These are phyloP conservation scores for Nothobranchius furzeri DNA, from an alignment of 2,113 vertebrate species.

Conservation along the genomic window DNA sequence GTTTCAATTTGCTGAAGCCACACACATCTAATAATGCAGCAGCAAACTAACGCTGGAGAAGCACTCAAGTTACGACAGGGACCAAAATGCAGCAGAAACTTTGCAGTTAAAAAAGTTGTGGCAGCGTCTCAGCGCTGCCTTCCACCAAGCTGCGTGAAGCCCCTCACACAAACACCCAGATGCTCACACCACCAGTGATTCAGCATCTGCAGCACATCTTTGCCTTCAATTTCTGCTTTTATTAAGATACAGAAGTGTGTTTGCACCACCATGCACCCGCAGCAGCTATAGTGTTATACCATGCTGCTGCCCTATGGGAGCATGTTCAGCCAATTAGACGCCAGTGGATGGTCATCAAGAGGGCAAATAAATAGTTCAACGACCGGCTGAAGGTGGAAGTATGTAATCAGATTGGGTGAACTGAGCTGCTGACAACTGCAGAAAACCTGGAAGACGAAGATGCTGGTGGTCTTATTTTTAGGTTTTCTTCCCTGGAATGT, in stretches of 20 bases:
- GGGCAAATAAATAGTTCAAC: constrained; percentile 42
- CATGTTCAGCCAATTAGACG: constrained; percentile 40
- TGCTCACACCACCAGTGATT: not conserved
- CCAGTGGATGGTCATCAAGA: constrained; percentile 31
- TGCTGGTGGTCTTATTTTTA: not conserved
- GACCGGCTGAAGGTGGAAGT: constrained; percentile 32
- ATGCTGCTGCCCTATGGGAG: constrained; percentile 17
- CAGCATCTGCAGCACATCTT: constrained; percentile 15
- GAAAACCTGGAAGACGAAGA: constrained; percentile 3
- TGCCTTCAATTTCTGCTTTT: constrained; percentile 28
- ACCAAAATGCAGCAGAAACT: not conserved
- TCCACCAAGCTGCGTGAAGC: no score
- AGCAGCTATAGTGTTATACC: constrained; percentile 26
- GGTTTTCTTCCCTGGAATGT: constrained; percentile 1
- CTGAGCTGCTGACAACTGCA: constrained; percentile 28
- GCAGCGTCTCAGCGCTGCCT: not conserved
- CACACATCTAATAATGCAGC: not conserved
- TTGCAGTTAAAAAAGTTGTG: not conserved
- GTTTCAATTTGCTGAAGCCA: no score
- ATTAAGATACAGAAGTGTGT: constrained; percentile 24
- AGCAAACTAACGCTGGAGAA: not conserved
- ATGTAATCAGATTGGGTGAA: constrained; percentile 30
- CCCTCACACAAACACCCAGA: not conserved
- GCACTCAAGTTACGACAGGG: not conserved
- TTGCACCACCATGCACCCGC: constrained; percentile 12